Percentiles rank a stretch among this genome's conserved stretches.
Conservation (phyloP, 1,140 invertebrate genomes). For the Aphidius ervi region DNA sequence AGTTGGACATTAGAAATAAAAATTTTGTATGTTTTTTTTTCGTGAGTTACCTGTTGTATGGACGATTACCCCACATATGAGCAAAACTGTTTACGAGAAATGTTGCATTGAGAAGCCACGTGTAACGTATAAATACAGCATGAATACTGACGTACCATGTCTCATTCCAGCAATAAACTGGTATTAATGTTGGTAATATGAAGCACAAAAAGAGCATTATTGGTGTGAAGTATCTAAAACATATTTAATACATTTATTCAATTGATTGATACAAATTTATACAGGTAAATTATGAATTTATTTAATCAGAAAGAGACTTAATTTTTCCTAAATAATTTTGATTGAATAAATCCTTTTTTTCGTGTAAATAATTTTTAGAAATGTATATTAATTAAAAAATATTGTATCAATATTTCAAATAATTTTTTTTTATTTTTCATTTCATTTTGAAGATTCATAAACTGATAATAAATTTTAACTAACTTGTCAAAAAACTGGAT, state of each 20-base stretch:
- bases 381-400: too few species aligned
- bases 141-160: conserved; percentile 57
- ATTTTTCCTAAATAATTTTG: too few species aligned
- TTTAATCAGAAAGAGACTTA: too few species aligned
- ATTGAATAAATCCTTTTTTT: too few species aligned
- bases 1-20: too few species aligned
- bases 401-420: background rate
- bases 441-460: background rate
- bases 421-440: background rate
- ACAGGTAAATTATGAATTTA: too few species aligned
- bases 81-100: conserved; percentile 89
- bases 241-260: background rate
- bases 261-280: too few species aligned
- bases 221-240: conserved; percentile 65
- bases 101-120: conserved; percentile 73
- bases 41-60: conserved; percentile 62
- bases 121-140: conserved; percentile 70
- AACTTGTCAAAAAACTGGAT: conserved; percentile 70
- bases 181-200: conserved; percentile 71
- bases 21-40: too few species aligned
- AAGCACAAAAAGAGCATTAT: conserved; percentile 69
- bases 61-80: conserved; percentile 75
- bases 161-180: conserved; percentile 74
- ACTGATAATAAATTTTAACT: conserved; percentile 18
- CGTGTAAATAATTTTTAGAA: too few species aligned